Conservation (phyloP, 1,140 invertebrate species). For the Drosophila sechellia region DNA sequence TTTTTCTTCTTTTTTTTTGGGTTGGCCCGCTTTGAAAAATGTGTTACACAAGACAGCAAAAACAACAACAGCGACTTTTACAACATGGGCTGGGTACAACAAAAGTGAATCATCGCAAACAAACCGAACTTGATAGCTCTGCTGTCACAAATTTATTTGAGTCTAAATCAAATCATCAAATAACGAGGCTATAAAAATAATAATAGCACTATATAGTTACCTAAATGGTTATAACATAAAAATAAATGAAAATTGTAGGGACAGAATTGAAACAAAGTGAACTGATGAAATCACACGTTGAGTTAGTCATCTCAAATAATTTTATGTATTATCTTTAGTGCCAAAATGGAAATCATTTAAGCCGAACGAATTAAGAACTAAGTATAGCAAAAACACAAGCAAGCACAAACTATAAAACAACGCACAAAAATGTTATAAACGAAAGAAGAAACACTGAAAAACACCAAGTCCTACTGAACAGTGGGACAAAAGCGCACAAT, state of each 20-base stretch:
- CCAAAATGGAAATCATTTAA: constrained; percentile 75
- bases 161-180: too few relatives aligned
- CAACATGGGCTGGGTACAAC: constrained; percentile 11
- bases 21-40: constrained; percentile 40
- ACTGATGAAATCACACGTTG: too few relatives aligned
- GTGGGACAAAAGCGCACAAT: constrained; percentile 66
- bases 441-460: constrained; percentile 13
- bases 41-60: constrained; percentile 26
- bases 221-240: too few relatives aligned
- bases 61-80: constrained; percentile 15
- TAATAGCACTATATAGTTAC: neutral
- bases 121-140: neutral
- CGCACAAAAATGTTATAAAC: constrained; percentile 74
- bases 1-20: constrained; percentile 16
- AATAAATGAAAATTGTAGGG: too few relatives aligned
- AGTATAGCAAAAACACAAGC: constrained; percentile 5
- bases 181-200: neutral
- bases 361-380: constrained; percentile 34
- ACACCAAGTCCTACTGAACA: constrained; percentile 42
- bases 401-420: constrained; percentile 34
- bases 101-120: constrained; percentile 31
- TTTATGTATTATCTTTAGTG: constrained; percentile 43
- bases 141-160: neutral
- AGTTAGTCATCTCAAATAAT: constrained; percentile 4
- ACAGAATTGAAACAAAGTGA: too few relatives aligned